Evolutionary conservation across 2,113 vertebrate genomes (phyloP).

Genomic region (Casuarius casuarius): DNA sequence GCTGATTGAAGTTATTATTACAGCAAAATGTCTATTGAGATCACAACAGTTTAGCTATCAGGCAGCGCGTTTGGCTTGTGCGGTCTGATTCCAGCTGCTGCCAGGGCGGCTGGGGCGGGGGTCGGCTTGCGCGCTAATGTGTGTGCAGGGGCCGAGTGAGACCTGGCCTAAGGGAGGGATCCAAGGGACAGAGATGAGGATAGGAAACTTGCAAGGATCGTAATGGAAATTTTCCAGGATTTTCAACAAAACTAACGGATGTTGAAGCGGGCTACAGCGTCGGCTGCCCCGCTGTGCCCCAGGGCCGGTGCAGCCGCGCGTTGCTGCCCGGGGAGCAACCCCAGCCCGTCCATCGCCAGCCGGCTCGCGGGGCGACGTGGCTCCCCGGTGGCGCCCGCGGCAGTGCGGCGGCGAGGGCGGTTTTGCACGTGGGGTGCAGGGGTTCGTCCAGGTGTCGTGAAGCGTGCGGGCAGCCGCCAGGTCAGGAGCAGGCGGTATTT

Average conservation of each 20-base stretch:
- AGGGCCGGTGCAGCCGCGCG: not conserved
- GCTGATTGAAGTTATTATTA: conserved; percentile 44
- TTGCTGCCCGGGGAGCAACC: not conserved
- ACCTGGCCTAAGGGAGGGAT: not conserved
- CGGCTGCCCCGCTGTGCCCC: not conserved
- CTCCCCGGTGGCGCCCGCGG: too few relatives aligned
- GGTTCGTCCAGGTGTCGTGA: not conserved
- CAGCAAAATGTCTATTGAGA: conserved; percentile 14
- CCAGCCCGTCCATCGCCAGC: too few relatives aligned
- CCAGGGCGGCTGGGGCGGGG: not conserved
- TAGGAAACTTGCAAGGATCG: not conserved
- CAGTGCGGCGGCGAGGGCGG: not conserved
- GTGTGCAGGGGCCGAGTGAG: not conserved
- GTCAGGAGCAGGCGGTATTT: not conserved
- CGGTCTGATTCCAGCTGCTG: not conserved
- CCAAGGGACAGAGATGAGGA: too few relatives aligned
- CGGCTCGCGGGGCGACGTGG: too few relatives aligned
- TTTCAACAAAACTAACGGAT: fast-evolving
- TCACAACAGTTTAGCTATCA: conserved; percentile 6
- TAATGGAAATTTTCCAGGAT: not conserved
- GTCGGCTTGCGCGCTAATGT: too few relatives aligned
- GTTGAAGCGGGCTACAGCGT: not conserved
- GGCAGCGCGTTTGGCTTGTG: not conserved
- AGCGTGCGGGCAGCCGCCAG: not conserved
- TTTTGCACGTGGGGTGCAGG: fast-evolving